Base-by-base conservation (phyloP, 2,113 vertebrate species). In the Alces alces region DNA sequence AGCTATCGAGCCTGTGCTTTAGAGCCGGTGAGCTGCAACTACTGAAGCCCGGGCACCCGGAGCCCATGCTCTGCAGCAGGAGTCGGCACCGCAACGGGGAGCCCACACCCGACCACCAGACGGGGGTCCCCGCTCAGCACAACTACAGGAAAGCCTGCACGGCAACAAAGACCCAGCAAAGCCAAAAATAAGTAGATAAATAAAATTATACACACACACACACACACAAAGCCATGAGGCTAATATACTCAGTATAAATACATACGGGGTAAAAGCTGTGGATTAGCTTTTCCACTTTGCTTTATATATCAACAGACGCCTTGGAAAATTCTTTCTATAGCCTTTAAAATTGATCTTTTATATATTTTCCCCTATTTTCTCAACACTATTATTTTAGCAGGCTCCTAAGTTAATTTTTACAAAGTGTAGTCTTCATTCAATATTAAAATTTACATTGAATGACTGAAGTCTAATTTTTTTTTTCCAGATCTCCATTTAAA, bases 371-470 rank as follows among this genome's bases (percentile, higher is more conserved):
- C 30, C 85, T 93, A n/a, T 21, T 55, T 94, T 86, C 36, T 73
- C 50, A 89, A 92, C n/a, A 95, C 8, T 85, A 25, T 76, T 60
- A 91, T 73, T 39, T 86, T 85, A 89, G 45, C 79, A 60, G 76
- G 36, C 25, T 95, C 36, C 66, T 25, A n/a, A 33, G 12, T 73
- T 89, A 80, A 94, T 23, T 89, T 89, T 64, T 73, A 73, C 52
- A 52, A 79, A 7, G 19, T 43, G 25, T 30, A 79, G 23, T 86
- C 66, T 54, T 80, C 66, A 73, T 33, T 89, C 52, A 61, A 14
- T 86, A 86, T 23, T 52, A 43, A 27, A 92, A 80, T 73, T 7
- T 43, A 88, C 25, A 76, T 9, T 80, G 21, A 52, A 13, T 52
- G 58, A 95, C 27, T 73, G 0, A 93, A 93, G 7, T n/a, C 7